Evolutionary conservation across 1,140 invertebrate species (phyloP), one percentile per base, ranked within the genome.

Genomic region (Ceratoteleas bidentatus): DNA sequence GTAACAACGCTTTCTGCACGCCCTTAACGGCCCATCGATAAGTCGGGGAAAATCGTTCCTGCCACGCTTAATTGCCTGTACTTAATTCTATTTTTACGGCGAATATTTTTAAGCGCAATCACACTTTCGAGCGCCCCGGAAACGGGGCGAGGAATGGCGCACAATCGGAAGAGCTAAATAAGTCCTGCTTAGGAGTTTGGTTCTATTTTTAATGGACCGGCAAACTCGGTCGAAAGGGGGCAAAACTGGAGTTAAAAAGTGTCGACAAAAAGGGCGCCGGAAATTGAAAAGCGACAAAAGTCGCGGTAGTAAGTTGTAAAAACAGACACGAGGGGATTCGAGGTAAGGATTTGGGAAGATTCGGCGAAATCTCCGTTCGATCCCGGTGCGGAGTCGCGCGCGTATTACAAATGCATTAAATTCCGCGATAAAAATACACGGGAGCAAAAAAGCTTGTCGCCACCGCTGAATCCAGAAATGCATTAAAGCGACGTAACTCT

Each of bases 401-500:
- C 8, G 10, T 32, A 58, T 70, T 60, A 60, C 34, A 15, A 52
- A 60, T 43, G 34, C 43, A 60, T 73, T 56, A 73, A 73, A 64
- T 73, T 57, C 10, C 32, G 43, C 33, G 49, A 61, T 62, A 64
- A 73, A 73, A 73, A 73, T 64, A 73, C 69, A 49, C 24, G 36
- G 13, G 6, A 2, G 52, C n/a, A 61, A 64, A 62, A 73, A 62
- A 47, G n/a, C 62, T 40, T 50, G 61, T 58, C 53, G 32, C 43
- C 60, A 47, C 40, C 32, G n/a, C 61, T 75, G 45, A 60, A 75
- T 75, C 43, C 43, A 16, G 56, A 66, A 75, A 75, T 60, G 53
- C 72, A 75, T 75, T 66, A 75, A 66, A 75, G 56, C 56, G 72
- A 32, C 47, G 43, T 75, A 38, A 58, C 38, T 75, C 56, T 75